A percentile compares a stretch with the other conserved stretches of the same genome.
phyloP scores from a whole-genome alignment of 2,888 invertebrate genomes.

The Diaprepes abbreviatus region DNA sequence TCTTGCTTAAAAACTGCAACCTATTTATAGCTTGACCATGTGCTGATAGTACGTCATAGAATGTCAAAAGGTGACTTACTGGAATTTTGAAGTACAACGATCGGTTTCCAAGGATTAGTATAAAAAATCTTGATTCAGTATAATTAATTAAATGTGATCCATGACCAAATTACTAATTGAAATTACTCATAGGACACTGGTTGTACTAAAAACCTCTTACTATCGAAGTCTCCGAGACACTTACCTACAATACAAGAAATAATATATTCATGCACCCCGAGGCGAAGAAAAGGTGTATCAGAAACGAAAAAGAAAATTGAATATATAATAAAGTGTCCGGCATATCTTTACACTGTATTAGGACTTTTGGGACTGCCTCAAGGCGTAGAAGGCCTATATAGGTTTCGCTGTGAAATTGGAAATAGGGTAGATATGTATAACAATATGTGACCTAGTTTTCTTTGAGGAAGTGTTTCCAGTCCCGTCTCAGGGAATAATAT shows the following conservation, averaged over 20 bases:
- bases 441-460: constrained; percentile 20
- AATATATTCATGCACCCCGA: constrained; percentile 2
- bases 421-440: constrained; percentile 9
- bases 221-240: background rate
- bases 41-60: too few relatives aligned
- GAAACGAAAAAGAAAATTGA: constrained; percentile 27
- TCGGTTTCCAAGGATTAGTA: too few relatives aligned
- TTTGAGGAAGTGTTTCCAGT: too few relatives aligned
- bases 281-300: constrained; percentile 12
- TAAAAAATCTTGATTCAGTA: too few relatives aligned
- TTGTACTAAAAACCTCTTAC: background rate
- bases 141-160: too few relatives aligned
- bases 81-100: too few relatives aligned
- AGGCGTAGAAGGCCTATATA: constrained; percentile 7
- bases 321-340: constrained; percentile 33
- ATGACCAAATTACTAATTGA: too few relatives aligned
- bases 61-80: too few relatives aligned
- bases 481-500: too few relatives aligned
- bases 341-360: constrained; percentile 30
- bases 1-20: too few relatives aligned
- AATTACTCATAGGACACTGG: too few relatives aligned
- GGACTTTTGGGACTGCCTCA: constrained; percentile 12
- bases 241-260: constrained; percentile 5
- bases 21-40: too few relatives aligned
- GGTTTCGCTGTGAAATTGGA: constrained; percentile 1